Evolutionary conservation across 2,888 invertebrate species (phyloP).

Genomic region (Mesochorus sp.): DNA sequence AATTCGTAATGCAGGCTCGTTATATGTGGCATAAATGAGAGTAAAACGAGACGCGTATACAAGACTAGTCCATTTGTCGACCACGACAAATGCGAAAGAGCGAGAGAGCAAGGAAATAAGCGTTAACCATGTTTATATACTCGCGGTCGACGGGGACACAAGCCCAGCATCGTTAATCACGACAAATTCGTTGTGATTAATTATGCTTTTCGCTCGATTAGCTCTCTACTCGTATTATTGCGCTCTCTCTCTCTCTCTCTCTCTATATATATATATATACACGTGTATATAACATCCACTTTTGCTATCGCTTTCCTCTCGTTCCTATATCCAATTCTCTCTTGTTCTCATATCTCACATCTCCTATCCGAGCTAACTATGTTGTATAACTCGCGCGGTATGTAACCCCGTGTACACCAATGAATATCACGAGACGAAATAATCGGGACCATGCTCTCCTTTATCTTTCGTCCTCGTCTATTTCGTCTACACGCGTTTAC

Average conservation of each 20-base stretch:
- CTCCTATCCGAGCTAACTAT: background rate
- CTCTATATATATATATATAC: too few relatives aligned
- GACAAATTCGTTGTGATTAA: constrained; percentile 77
- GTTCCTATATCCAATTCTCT: constrained; percentile 41
- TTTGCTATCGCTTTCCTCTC: background rate
- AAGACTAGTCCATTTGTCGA: constrained; percentile 68
- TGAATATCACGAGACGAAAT: constrained; percentile 26
- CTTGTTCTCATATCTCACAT: constrained; percentile 41
- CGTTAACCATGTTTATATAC: constrained; percentile 70
- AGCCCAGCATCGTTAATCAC: constrained; percentile 73
- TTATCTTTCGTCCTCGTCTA: constrained; percentile 21
- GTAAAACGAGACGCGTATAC: constrained; percentile 26
- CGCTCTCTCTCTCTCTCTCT: constrained; percentile 18
- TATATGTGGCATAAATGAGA: constrained; percentile 1
- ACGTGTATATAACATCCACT: too few relatives aligned
- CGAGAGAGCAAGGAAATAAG: constrained; percentile 25
- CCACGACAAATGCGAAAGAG: background rate
- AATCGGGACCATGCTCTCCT: constrained; percentile 38
- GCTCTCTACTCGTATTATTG: constrained; percentile 67
- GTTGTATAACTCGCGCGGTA: background rate
- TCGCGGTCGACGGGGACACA: constrained; percentile 63
- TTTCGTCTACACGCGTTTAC: constrained; percentile 41
- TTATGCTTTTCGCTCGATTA: constrained; percentile 78
- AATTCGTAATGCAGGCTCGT: background rate
- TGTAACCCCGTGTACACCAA: background rate